Percentiles rank a stretch among this genome's conserved stretches.
These are phyloP conservation scores for Ammodramus savannarum DNA, from an alignment of 2,113 vertebrate species.

Conservation along the genomic window DNA sequence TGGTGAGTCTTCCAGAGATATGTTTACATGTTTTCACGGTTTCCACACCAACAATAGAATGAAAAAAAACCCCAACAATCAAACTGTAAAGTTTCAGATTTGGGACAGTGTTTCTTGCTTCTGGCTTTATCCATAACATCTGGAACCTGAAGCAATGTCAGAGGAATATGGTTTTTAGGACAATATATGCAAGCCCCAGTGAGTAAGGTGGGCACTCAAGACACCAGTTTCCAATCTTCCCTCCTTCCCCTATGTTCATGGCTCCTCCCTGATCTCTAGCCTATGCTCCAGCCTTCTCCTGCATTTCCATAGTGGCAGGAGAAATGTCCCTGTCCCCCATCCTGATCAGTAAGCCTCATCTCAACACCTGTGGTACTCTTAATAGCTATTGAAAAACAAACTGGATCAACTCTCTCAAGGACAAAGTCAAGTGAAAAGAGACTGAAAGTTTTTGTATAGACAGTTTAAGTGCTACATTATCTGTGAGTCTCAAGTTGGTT, in stretches of 20 bases:
- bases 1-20: neutral
- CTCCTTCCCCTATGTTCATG: neutral
- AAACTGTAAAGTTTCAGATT: neutral
- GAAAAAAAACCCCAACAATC: neutral
- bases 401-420: neutral
- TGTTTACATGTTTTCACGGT: neutral
- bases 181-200: neutral
- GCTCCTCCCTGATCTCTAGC: neutral
- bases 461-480: neutral
- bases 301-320: neutral
- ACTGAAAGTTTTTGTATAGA: neutral
- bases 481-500: neutral
- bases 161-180: neutral
- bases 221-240: neutral
- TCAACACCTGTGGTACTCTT: neutral
- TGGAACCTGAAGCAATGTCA: neutral
- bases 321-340: neutral
- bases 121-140: neutral
- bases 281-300: neutral
- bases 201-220: neutral
- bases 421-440: neutral
- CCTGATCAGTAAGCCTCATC: neutral
- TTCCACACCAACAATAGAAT: neutral
- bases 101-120: neutral
- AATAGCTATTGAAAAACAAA: neutral